Conservation (phyloP, 64 coral and sea anemone genomes). For the Cladopsammia gracilis region DNA sequence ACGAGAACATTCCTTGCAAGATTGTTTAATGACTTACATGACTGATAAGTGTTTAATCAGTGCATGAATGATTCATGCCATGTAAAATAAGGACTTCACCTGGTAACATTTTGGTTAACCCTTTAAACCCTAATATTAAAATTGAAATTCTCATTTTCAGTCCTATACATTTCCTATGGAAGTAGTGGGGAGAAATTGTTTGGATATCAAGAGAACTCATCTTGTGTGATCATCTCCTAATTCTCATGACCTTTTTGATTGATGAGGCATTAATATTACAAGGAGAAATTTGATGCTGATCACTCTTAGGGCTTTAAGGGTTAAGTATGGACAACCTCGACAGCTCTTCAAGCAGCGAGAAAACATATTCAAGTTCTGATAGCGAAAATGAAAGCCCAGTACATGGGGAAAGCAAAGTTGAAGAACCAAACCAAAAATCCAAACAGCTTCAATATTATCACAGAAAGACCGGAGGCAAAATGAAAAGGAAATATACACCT, state of each 20-base stretch:
- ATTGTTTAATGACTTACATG: conserved; percentile 25
- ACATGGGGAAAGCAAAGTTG: conserved; percentile 4
- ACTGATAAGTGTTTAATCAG: conserved; percentile 49
- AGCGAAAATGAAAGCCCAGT: conserved; percentile 45
- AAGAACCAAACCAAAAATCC: conserved; percentile 42
- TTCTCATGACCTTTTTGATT: too few relatives aligned
- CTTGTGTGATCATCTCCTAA: too few relatives aligned
- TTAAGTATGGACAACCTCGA: conserved; percentile 23
- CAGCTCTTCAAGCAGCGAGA: conserved; percentile 41
- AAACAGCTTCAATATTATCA: conserved; percentile 63
- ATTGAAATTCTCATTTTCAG: too few relatives aligned
- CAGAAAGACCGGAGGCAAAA: conserved; percentile 19
- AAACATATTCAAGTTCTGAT: conserved; percentile 46
- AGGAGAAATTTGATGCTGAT: too few relatives aligned
- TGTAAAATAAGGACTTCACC: conserved; percentile 17
- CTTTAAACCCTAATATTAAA: too few relatives aligned
- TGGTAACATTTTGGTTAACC: background rate
- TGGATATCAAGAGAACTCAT: too few relatives aligned
- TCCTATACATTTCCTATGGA: too few relatives aligned
- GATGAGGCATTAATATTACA: too few relatives aligned
- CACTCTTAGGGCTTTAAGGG: too few relatives aligned
- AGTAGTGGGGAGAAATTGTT: too few relatives aligned
- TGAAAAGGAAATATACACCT: conserved; percentile 71
- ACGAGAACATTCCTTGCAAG: conserved; percentile 34
- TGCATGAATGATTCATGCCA: conserved; percentile 8